Percentiles rank a stretch among this genome's conserved stretches.
These are phyloP conservation scores for Achatina immaculata DNA, from an alignment of 1,140 invertebrate genomes.

Conservation along the genomic window DNA sequence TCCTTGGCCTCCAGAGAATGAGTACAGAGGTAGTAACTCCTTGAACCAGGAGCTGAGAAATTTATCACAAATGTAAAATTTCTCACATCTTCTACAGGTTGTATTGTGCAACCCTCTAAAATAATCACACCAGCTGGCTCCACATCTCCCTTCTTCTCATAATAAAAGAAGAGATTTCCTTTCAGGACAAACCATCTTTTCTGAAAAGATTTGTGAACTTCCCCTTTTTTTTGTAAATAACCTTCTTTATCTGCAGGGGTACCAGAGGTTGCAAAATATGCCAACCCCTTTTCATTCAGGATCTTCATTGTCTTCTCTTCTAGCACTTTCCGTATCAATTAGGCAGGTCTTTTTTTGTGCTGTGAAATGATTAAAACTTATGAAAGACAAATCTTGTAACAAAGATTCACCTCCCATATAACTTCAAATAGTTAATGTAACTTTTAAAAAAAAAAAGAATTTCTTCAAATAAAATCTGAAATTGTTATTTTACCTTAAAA, in stretches of 20 bases:
- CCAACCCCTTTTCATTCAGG: slow-evolving; percentile 73
- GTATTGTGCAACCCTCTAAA: slow-evolving; percentile 93
- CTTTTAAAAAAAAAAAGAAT: too few species aligned
- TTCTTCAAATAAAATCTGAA: too few species aligned
- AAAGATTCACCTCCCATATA: too few species aligned
- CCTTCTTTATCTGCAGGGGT: slow-evolving; percentile 87
- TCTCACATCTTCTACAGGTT: slow-evolving; percentile 77
- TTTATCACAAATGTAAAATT: slow-evolving; percentile 94
- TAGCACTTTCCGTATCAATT: not conserved
- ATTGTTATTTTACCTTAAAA: too few species aligned
- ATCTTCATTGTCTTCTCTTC: slow-evolving; percentile 50
- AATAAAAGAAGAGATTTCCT: slow-evolving; percentile 96
- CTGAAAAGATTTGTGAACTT: slow-evolving; percentile 91
- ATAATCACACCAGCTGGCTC: slow-evolving; percentile 93
- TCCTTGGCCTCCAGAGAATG: slow-evolving; percentile 93
- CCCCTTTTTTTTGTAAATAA: slow-evolving; percentile 89
- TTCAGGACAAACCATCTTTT: slow-evolving; percentile 93
- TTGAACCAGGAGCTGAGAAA: slow-evolving; percentile 88
- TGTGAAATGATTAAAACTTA: too few species aligned
- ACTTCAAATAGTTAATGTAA: too few species aligned
- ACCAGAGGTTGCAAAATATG: slow-evolving; percentile 84
- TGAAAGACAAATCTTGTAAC: too few species aligned
- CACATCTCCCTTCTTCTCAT: slow-evolving; percentile 90
- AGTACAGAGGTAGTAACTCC: slow-evolving; percentile 84
- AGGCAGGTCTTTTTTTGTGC: too few species aligned